These are phyloP conservation scores for Mechanitis messenoides DNA, from an alignment of 2,888 invertebrate genomes.

Conservation along the genomic window DNA sequence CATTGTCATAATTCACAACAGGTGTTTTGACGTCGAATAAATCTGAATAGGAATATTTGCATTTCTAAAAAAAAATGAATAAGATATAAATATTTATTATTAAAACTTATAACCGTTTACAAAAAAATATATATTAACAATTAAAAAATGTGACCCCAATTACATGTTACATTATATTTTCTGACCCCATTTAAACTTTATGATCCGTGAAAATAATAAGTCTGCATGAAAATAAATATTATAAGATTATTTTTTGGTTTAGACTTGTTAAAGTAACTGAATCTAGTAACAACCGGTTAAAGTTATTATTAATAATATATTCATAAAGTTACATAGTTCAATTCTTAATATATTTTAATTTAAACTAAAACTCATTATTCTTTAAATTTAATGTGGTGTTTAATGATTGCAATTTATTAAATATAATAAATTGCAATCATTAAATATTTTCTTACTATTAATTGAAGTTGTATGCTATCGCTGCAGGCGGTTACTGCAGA, in stretches of 20 bases:
- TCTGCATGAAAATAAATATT: slow-evolving; percentile 5
- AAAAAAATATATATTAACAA: not conserved
- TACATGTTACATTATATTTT: not conserved
- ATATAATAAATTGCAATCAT: not conserved
- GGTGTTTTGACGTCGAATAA: too few species aligned
- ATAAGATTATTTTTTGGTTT: slow-evolving; percentile 9
- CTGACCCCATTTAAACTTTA: slow-evolving; percentile 11
- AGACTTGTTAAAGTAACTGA: not conserved
- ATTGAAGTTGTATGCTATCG: not conserved
- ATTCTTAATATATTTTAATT: too few species aligned
- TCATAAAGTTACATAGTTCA: too few species aligned
- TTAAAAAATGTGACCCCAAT: not conserved
- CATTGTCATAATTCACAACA: too few species aligned
- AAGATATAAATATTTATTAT: too few species aligned
- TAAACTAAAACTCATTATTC: too few species aligned
- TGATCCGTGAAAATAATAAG: slow-evolving; percentile 8
- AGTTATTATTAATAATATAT: too few species aligned
- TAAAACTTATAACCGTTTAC: too few species aligned
- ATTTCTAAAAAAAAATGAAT: too few species aligned
- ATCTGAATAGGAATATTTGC: too few species aligned
- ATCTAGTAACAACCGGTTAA: not conserved
- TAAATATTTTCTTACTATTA: slow-evolving; percentile 1
- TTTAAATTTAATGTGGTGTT: too few species aligned
- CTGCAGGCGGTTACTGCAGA: not conserved
- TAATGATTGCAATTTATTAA: too few species aligned